Percentiles rank a stretch among this genome's conserved stretches.
These are phyloP conservation scores for Xiphophorus birchmanni DNA, from an alignment of 2,797 vertebrate species.

Conservation along the genomic window DNA sequence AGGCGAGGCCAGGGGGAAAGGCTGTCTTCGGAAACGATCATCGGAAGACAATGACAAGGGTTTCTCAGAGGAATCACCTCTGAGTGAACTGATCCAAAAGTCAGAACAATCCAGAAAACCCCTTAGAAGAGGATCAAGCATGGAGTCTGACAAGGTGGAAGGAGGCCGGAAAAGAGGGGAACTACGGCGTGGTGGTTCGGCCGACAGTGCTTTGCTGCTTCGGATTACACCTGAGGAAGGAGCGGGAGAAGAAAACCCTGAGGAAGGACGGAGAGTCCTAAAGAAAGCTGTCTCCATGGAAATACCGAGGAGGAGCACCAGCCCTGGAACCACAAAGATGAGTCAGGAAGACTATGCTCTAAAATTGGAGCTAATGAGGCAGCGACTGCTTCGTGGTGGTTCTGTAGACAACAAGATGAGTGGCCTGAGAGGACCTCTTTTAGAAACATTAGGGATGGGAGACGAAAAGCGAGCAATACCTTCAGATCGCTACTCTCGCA, in stretches of 20 bases:
- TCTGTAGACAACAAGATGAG: conserved; percentile 93
- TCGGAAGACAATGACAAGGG: conserved; percentile 75
- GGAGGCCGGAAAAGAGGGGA: conserved; percentile 80
- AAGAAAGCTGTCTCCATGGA: conserved; percentile 90
- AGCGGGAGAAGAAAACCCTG: conserved; percentile 68
- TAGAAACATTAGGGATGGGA: conserved; percentile 90
- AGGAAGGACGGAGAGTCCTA: conserved; percentile 81
- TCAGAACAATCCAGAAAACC: conserved; percentile 81
- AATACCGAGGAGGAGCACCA: conserved; percentile 83
- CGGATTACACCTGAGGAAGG: conserved; percentile 79
- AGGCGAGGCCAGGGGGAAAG: conserved; percentile 66
- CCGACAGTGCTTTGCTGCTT: conserved; percentile 90
- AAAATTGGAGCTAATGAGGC: conserved; percentile 93
- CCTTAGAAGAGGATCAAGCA: conserved; percentile 87
- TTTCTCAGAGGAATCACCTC: conserved; percentile 82
- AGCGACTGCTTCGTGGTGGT: conserved; percentile 88
- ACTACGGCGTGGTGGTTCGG: conserved; percentile 91
- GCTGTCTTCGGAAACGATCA: conserved; percentile 73
- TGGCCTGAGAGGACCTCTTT: conserved; percentile 91
- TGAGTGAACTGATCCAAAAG: conserved; percentile 71
- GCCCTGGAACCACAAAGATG: conserved; percentile 86
- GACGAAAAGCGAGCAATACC: conserved; percentile 81
- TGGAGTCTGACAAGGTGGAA: conserved; percentile 85
- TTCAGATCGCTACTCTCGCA: conserved; percentile 75
- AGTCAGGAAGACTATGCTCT: conserved; percentile 91